A percentile compares a stretch with the other conserved stretches of the same genome.
Conservation (phyloP, 2,888 invertebrate genomes). For the Odontothrips loti region DNA sequence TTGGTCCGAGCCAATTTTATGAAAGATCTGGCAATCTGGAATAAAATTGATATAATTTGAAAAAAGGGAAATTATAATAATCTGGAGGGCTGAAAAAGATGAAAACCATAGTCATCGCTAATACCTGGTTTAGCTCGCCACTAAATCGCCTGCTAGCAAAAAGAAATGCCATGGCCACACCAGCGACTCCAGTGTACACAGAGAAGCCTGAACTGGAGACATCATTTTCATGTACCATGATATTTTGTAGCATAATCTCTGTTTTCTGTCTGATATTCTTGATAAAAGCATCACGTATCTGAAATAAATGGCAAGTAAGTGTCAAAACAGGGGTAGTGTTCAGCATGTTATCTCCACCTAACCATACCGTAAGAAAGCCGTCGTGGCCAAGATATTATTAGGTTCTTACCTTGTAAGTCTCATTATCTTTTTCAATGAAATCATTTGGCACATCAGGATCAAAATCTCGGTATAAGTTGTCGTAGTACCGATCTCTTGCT, state of each 20-base stretch:
- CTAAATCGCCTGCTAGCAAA: slow-evolving; percentile 47
- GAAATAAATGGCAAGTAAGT: no score
- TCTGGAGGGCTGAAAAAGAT: slow-evolving; percentile 29
- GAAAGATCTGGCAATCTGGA: slow-evolving; percentile 49
- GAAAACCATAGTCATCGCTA: slow-evolving; percentile 36
- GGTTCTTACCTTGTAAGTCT: not conserved
- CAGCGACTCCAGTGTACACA: slow-evolving; percentile 71
- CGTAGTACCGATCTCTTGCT: not conserved
- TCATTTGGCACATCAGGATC: not conserved
- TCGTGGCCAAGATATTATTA: no score
- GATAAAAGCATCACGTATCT: not conserved
- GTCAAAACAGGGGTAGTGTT: no score
- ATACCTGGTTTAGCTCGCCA: slow-evolving; percentile 41
- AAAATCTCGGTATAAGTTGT: not conserved
- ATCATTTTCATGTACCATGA: not conserved
- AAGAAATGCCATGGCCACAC: slow-evolving; percentile 63
- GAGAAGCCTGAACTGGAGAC: slow-evolving; percentile 52
- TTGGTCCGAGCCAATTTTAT: slow-evolving; percentile 48
- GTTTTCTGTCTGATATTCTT: not conserved
- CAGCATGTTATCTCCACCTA: no score
- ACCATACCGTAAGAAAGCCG: not conserved
- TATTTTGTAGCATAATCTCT: not conserved
- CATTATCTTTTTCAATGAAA: not conserved
- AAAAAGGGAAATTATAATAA: slow-evolving; percentile 41
- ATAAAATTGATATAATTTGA: slow-evolving; percentile 34